Percentiles rank a stretch among this genome's conserved stretches.
Conservation (phyloP, 2,888 invertebrate genomes). For the Gastracanthus pulcherrimus region DNA sequence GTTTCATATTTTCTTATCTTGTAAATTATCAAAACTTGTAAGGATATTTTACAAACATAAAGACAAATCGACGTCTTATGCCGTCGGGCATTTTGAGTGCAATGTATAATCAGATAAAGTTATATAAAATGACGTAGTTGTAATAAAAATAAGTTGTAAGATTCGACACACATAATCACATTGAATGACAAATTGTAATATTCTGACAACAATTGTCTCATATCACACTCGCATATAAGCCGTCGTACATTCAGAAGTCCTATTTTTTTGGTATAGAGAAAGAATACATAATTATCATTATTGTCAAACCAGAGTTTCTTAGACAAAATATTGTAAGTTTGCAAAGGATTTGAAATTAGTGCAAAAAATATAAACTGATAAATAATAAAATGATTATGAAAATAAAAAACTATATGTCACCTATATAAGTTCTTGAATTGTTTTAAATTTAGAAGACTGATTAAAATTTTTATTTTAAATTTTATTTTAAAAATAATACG, state of each 20-base stretch:
- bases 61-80: constrained; percentile 49
- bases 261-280: constrained; percentile 42
- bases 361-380: too few relatives aligned
- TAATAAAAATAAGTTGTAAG: constrained; percentile 22
- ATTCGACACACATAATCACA: constrained; percentile 18
- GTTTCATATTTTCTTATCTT: constrained; percentile 56
- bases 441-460: too few relatives aligned
- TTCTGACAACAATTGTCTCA: constrained; percentile 47
- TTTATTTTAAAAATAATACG: too few relatives aligned
- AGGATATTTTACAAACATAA: constrained; percentile 30
- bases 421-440: too few relatives aligned
- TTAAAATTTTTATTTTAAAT: too few relatives aligned
- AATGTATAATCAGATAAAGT: constrained; percentile 43
- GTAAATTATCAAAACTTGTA: constrained; percentile 40
- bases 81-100: constrained; percentile 56
- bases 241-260: constrained; percentile 30
- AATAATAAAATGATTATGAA: too few relatives aligned
- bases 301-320: too few relatives aligned
- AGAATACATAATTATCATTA: too few relatives aligned
- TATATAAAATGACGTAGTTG: constrained; percentile 5
- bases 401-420: too few relatives aligned
- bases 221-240: constrained; percentile 48
- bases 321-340: too few relatives aligned
- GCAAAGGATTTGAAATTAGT: too few relatives aligned
- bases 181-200: constrained; percentile 12